These are phyloP conservation scores for Drosophila paranaensis DNA, from an alignment of 2,888 invertebrate genomes.

Conservation along the genomic window DNA sequence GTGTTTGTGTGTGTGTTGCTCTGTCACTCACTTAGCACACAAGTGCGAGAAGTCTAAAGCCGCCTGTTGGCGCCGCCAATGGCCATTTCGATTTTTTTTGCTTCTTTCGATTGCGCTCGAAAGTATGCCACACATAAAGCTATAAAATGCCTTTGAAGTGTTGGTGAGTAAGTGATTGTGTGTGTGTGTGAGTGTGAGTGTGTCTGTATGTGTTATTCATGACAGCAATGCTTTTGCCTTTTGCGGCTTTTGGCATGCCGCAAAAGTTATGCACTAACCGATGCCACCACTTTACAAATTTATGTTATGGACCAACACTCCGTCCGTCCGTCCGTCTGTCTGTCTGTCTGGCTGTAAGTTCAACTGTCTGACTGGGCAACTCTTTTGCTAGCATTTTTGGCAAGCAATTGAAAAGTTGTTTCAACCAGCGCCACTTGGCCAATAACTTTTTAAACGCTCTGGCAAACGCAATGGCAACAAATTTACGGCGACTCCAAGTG, in stretches of 20 bases:
- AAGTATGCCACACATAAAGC: constrained; percentile 67
- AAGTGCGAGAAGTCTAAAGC: constrained; percentile 43
- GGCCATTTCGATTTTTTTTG: constrained; percentile 14
- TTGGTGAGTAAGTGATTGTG: constrained; percentile 11
- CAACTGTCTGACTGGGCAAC: constrained; percentile 7
- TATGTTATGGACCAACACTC: constrained; percentile 53
- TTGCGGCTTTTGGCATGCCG: constrained; percentile 78
- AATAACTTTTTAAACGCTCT: constrained; percentile 78
- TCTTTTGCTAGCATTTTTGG: constrained; percentile 54
- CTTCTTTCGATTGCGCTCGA: constrained; percentile 47
- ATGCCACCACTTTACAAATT: constrained; percentile 73
- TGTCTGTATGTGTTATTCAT: constrained; percentile 63
- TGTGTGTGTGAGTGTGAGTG: constrained; percentile 15
- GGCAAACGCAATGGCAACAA: constrained; percentile 60
- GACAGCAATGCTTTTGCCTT: constrained; percentile 71
- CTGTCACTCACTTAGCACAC: constrained; percentile 42
- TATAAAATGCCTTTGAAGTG: constrained; percentile 73
- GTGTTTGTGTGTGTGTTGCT: constrained; percentile 7
- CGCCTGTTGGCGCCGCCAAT: constrained; percentile 54
- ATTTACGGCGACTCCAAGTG: constrained; percentile 56
- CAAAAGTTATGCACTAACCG: constrained; percentile 77
- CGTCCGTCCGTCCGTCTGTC: not conserved
- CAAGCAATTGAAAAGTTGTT: constrained; percentile 75
- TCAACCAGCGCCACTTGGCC: constrained; percentile 61
- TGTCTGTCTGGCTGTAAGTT: constrained; percentile 6